A percentile compares a stretch with the other conserved stretches of the same genome.
These are phyloP conservation scores for Dilophus febrilis DNA, from an alignment of 2,888 invertebrate species.

Conservation along the genomic window DNA sequence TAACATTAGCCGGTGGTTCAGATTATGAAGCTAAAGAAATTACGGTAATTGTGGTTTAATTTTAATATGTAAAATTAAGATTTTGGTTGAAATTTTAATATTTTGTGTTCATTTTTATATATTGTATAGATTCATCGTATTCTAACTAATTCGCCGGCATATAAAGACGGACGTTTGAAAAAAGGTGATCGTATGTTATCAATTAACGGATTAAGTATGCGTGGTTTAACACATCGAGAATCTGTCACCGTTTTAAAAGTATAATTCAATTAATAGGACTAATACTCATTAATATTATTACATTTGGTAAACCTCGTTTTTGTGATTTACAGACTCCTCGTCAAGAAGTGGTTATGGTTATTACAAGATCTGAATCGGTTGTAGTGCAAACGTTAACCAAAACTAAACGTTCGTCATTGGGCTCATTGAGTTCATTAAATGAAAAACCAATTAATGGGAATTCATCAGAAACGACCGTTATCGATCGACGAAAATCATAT, in stretches of 20 bases:
- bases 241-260: slow-evolving; percentile 79
- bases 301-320: slow-evolving; percentile 3
- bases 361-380: slow-evolving; percentile 38
- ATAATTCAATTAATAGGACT: too few relatives aligned
- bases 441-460: slow-evolving; percentile 20
- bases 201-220: slow-evolving; percentile 71
- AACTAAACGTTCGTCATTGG: slow-evolving; percentile 26
- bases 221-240: slow-evolving; percentile 71
- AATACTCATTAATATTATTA: too few relatives aligned
- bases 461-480: slow-evolving; percentile 14
- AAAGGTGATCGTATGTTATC: slow-evolving; percentile 77
- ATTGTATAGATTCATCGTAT: slow-evolving; percentile 64
- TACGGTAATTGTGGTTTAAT: slow-evolving; percentile 40
- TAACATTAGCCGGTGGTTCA: slow-evolving; percentile 73
- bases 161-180: slow-evolving; percentile 68
- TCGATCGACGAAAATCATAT: slow-evolving; percentile 26
- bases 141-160: slow-evolving; percentile 68
- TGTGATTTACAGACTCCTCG: slow-evolving; percentile 52
- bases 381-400: slow-evolving; percentile 25
- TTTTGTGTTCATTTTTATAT: slow-evolving; percentile 5
- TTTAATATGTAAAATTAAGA: slow-evolving; percentile 3
- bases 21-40: slow-evolving; percentile 88
- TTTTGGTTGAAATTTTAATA: background rate
- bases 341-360: slow-evolving; percentile 60
- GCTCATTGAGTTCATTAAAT: slow-evolving; percentile 27